Base-by-base conservation (phyloP, 2,888 invertebrate genomes). In the Dastarcus helophoroides region DNA sequence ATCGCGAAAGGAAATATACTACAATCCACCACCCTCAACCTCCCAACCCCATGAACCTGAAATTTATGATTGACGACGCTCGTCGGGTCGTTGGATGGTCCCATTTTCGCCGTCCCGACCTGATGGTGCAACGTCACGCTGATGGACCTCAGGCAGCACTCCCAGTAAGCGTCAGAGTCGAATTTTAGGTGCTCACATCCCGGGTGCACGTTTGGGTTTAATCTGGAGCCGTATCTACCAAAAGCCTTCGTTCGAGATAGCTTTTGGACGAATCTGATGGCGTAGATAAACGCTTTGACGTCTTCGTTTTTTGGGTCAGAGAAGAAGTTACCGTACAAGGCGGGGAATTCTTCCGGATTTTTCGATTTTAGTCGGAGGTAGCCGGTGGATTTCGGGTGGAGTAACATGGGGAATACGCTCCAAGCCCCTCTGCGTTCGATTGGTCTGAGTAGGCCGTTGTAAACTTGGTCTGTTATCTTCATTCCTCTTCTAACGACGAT, bases 61-160 rank as follows among this genome's bases (percentile, higher is more conserved):
- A 43, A 23, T 10, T 40, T 31, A 14, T 37, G 26, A 39, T 64
- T 58, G 11, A 66, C 65, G 14, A 66, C 64, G 2, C 64, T 60
- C 0, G 64, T 60, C 0, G 65, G 54, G 47, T 79, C 78, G 1
- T 55, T 48, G 0, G 46, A 26, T 0, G 73, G 70, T 1, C 78
- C 79, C 77, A 79, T 79, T 53, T 73, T 76, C 42, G 77, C 76
- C 1, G 79, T 79, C 2, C 76, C 69, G 26, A 73, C 67, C 46
- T 78, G 76, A 52, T 80, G 79, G 46, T 79, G 76, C 21, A 77
- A 65, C 0, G 77, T 76, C 2, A 72, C 59, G 1, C 74, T 71
- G 14, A 73, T 48, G 1, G 69, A 64, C 24, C 74, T 62, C 3
- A 76, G 54, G 14, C 69, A 63, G 46, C 81, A 81, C 44, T 71